These are phyloP conservation scores for Microctenopoma steveboyesi DNA, from an alignment of 2,797 vertebrate species.

Conservation along the genomic window DNA sequence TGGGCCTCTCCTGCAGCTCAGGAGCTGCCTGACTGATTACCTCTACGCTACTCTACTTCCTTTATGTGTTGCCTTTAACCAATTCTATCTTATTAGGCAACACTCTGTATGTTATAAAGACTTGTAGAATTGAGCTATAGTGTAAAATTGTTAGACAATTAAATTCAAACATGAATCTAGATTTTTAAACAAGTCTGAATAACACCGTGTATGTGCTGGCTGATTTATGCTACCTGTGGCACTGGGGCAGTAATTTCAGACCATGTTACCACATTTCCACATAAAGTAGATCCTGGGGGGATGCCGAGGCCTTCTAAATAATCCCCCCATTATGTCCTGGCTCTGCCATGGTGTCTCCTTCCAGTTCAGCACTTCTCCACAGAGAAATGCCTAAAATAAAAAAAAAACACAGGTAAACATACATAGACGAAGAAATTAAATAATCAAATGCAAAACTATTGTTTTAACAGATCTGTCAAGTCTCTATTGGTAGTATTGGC, in stretches of 20 bases:
- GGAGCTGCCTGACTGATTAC: constrained; percentile 62
- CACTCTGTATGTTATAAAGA: constrained; percentile 4
- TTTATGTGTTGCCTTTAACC: constrained; percentile 57
- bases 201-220: constrained; percentile 23
- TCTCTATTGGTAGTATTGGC: constrained; percentile 3
- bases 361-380: constrained; percentile 7
- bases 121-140: constrained; percentile 28
- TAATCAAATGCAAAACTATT: not conserved
- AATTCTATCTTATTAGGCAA: constrained; percentile 37
- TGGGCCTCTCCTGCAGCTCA: constrained; percentile 41
- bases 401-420: not conserved
- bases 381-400: not conserved
- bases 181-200: constrained; percentile 33
- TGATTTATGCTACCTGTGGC: constrained; percentile 6
- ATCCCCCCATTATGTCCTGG: constrained; percentile 30
- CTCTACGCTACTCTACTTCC: constrained; percentile 40
- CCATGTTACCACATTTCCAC: constrained; percentile 14
- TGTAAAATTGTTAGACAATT: constrained; percentile 29
- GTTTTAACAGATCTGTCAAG: not conserved
- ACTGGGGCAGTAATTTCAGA: constrained; percentile 4
- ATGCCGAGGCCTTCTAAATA: constrained; percentile 33
- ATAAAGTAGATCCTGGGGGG: constrained; percentile 30
- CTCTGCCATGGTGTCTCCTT: constrained; percentile 21
- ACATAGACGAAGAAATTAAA: not conserved
- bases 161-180: constrained; percentile 38